Evolutionary conservation across 2,113 vertebrate species (phyloP).

Genomic region (Mixornis gularis): DNA sequence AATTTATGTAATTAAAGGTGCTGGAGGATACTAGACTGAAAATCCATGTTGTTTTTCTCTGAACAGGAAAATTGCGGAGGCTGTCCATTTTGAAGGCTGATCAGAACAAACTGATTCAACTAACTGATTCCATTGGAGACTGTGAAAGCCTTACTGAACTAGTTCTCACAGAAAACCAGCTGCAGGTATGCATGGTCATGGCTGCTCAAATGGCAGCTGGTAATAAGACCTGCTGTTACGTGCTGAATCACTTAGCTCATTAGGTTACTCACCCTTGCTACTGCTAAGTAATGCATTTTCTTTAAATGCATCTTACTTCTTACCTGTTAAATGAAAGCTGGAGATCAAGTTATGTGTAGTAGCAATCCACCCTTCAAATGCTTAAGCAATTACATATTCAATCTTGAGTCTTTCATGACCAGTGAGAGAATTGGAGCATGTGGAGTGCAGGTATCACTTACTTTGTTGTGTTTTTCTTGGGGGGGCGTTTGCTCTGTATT

Average conservation of each 20-base stretch:
- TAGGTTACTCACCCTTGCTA: not conserved
- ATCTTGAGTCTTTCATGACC: not conserved
- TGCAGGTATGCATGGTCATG: slow-evolving; percentile 77
- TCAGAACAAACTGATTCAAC: slow-evolving; percentile 87
- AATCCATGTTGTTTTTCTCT: not conserved
- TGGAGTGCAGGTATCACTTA: not conserved
- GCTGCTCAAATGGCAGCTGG: not conserved
- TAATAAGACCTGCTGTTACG: not conserved
- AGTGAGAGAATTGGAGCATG: not conserved
- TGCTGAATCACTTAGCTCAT: not conserved
- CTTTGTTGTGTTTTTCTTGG: not conserved
- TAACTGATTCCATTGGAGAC: slow-evolving; percentile 90
- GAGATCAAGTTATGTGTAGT: not conserved
- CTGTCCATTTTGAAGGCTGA: slow-evolving; percentile 95
- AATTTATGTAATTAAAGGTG: not conserved
- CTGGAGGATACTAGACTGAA: not conserved
- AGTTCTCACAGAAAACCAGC: slow-evolving; percentile 92
- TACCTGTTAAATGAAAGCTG: not conserved
- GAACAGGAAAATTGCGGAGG: slow-evolving; percentile 83
- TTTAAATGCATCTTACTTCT: not conserved
- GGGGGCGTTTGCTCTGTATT: not conserved
- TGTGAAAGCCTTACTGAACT: slow-evolving; percentile 95
- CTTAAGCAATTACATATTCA: not conserved
- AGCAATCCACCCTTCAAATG: not conserved
- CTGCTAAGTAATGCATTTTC: not conserved